A percentile compares a stretch with the other conserved stretches of the same genome.
Conservation (phyloP, 2,113 vertebrate genomes). For the Ophthalmolycus amberensis region DNA sequence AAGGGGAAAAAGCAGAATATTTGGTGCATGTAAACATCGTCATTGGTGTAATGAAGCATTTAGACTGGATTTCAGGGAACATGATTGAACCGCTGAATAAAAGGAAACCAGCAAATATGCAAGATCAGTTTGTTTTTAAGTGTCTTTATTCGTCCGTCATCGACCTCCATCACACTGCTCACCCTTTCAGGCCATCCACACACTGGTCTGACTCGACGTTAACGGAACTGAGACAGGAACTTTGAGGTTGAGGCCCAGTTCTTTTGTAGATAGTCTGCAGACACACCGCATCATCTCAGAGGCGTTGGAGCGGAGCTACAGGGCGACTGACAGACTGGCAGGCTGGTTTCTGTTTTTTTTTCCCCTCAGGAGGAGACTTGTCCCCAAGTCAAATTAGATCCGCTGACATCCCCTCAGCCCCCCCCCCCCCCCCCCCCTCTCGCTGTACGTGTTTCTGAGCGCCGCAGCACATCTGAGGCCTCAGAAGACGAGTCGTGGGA, state of each 20-base stretch:
- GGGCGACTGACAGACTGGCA: constrained; percentile 40
- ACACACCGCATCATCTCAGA: constrained; percentile 10
- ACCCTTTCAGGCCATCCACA: neutral
- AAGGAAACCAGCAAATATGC: neutral
- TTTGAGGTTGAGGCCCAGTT: neutral
- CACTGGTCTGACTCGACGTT: neutral
- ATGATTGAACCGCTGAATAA: constrained; percentile 11
- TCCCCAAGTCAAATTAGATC: constrained; percentile 60
- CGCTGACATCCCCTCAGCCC: constrained; percentile 37
- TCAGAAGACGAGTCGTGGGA: constrained; percentile 42
- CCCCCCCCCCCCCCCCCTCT: neutral
- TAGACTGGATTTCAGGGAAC: constrained; percentile 27
- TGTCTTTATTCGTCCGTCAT: neutral
- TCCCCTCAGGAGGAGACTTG: constrained; percentile 38
- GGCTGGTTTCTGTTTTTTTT: constrained; percentile 31
- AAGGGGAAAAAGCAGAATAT: too few species aligned
- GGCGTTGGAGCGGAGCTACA: constrained; percentile 10
- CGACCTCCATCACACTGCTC: neutral
- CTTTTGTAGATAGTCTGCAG: constrained; percentile 20
- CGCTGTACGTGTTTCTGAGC: constrained; percentile 13
- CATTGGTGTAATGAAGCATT: constrained; percentile 11
- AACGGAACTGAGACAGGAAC: neutral
- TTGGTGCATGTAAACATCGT: too few species aligned
- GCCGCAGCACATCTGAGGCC: constrained; percentile 27
- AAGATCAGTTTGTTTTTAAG: constrained; percentile 23